Base-by-base conservation (phyloP, 2,113 vertebrate genomes). In the Urocitellus parryii region DNA sequence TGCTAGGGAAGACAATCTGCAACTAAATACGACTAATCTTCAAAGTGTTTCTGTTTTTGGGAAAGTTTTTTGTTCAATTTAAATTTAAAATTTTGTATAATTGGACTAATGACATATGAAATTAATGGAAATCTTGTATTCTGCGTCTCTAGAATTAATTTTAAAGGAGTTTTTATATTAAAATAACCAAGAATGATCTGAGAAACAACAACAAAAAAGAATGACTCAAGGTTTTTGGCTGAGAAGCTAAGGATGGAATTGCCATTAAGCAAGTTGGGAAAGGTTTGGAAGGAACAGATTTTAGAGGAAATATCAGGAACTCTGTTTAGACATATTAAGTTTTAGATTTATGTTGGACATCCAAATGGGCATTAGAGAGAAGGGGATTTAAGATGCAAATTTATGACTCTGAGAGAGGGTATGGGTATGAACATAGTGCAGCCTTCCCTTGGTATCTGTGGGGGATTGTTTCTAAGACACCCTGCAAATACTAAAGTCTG, bases 21-120 rank as follows among this genome's bases (percentile, higher is more conserved):
- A 78, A 68, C 25, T 91, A 88, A 88, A 90, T 37, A 73, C 63
- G 17, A 84, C 17, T 74, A 68, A 81, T 84, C 88, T 90, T 51
- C 6, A 34, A 88, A 53, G 14, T 67, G 2, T 86, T 85, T 82
- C 14, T 81, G 45, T 34, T 94, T 48, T 24, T 8, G 56, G 20
- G 20, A 58, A 58, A 58, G 7, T 22, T 8, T 58, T 96, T 92
- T 93, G 61, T 96, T 58, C 58, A 92, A 84, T 93, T 83, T 65
- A 87, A 95, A 72, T 87, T 13, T 93, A 72, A 86, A 88, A 68
- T 80, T 95, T 87, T 95, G 25, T 11, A 72, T 61, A 94, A 89
- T 88, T 51, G 18, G 83, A 53, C 74, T 94, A 91, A 88, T 96
- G 25, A 96, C 91, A 72, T 16, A 82, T 56, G 20, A 88, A 90